These are phyloP conservation scores for Cantharis rufa DNA, from an alignment of 2,888 invertebrate species.

Conservation along the genomic window DNA sequence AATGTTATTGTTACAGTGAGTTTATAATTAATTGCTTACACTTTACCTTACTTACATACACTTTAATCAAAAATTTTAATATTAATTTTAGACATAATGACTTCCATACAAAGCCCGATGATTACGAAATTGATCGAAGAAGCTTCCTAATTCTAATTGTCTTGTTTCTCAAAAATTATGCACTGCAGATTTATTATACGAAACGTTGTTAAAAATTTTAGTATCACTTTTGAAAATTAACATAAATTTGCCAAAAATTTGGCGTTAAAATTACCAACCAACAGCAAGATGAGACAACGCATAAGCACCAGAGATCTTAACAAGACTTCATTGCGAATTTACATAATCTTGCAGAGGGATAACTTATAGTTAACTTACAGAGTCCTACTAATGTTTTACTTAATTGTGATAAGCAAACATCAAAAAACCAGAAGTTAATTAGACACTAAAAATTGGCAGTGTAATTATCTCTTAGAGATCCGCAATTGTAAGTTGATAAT, in stretches of 20 bases:
- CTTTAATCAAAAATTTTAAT: background rate
- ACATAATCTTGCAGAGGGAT: background rate
- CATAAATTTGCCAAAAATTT: background rate
- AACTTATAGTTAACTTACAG: background rate
- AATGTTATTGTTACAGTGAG: background rate
- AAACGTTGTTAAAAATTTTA: background rate
- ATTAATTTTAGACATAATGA: background rate
- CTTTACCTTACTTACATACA: background rate
- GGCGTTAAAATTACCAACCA: background rate
- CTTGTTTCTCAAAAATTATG: background rate
- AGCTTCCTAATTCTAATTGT: background rate
- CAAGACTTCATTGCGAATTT: background rate
- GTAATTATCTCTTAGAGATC: background rate
- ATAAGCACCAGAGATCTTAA: background rate
- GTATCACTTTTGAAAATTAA: background rate
- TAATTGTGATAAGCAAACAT: background rate
- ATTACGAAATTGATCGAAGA: background rate
- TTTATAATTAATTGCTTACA: background rate
- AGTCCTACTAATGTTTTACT: background rate
- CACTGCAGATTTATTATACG: background rate
- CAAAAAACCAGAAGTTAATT: background rate
- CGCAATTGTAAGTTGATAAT: background rate
- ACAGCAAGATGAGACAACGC: background rate
- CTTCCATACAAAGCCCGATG: background rate
- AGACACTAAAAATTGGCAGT: background rate